Base-by-base conservation (phyloP, 2,797 vertebrate genomes). In the Tauraco hartlaubi region DNA sequence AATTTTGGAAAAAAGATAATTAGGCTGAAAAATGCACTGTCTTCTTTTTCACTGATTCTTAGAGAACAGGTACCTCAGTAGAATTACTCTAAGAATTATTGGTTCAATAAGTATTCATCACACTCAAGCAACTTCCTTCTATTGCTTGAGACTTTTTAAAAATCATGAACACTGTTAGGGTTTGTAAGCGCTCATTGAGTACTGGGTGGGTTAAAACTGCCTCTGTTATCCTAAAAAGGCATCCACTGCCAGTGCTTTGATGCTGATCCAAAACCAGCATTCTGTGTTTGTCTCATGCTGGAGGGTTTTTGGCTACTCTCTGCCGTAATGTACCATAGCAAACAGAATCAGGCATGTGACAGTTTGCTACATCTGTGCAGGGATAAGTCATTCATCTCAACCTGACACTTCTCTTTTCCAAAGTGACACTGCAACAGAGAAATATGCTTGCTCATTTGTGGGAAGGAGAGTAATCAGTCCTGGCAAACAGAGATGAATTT, bases 351-450 rank as follows among this genome's bases (percentile, higher is more conserved):
- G 85, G 73, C 92, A 79, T 68, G 41, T 67, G 84, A 90, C 94
- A 89, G 52, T 85, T 76, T 54, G 64, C 92, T 79, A 84, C 85
- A 58, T n/a, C 43, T 72, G 81, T 51, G 67, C 66, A 64, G n/a
- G 66, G 78, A 94, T 72, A 85, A 33, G 58, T 89, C 93, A 83
- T 79, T 95, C 94, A 95, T 83, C 82, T 93, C 95, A 96, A 79
- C 91, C 71, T 93, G 86, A 94, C 81, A 80, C 61, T 74, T 94
- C 89, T 92, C 39, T 88, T 91, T 97, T 84, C 92, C 83, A 76
- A 95, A 56, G 78, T 96, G 94, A 96, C 39, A 33, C 96, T 91
- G 89, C 85, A 94, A 91, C 28, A 82, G 85, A 94, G 72, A 94
- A 95, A 94, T 80, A 31, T 80, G 69, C 67, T 88, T 85, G 69